Percentiles rank a stretch among this genome's conserved stretches.
Evolutionary conservation across 2,113 vertebrate species (phyloP).

Genomic region (Rhagologus leucostigma): DNA sequence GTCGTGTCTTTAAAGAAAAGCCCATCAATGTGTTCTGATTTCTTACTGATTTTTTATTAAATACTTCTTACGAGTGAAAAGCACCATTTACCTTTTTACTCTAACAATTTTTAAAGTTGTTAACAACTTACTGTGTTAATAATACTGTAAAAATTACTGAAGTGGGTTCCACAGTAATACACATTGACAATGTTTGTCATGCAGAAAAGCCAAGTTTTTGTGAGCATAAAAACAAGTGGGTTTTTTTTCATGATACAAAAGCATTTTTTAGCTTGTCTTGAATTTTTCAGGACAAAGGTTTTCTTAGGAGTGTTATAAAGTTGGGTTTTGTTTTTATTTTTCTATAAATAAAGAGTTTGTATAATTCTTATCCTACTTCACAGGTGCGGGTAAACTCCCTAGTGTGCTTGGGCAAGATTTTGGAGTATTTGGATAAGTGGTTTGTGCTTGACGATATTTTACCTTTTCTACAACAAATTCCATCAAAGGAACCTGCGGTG

Average conservation of each 20-base stretch:
- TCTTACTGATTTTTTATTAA: not conserved
- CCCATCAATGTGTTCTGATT: not conserved
- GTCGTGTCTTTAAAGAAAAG: not conserved
- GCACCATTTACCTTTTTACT: not conserved
- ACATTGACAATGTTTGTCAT: not conserved
- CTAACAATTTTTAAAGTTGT: not conserved
- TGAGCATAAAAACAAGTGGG: not conserved
- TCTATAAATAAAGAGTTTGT: not conserved
- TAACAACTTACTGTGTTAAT: not conserved
- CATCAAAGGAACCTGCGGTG: slow-evolving; percentile 94
- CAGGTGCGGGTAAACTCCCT: slow-evolving; percentile 97
- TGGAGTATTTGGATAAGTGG: slow-evolving; percentile 99
- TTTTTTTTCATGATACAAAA: not conserved
- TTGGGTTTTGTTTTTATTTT: not conserved
- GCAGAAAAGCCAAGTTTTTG: not conserved
- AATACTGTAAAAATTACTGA: not conserved
- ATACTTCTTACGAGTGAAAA: not conserved
- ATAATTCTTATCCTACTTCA: not conserved
- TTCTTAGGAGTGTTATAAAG: not conserved
- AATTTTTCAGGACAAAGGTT: not conserved
- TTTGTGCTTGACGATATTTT: slow-evolving; percentile 96
- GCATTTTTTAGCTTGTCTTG: not conserved
- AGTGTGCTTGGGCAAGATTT: slow-evolving; percentile 96
- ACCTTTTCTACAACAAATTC: slow-evolving; percentile 97
- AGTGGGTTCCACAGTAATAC: not conserved